Conservation (phyloP, 2,888 invertebrate genomes). For the Agrilus mali region DNA sequence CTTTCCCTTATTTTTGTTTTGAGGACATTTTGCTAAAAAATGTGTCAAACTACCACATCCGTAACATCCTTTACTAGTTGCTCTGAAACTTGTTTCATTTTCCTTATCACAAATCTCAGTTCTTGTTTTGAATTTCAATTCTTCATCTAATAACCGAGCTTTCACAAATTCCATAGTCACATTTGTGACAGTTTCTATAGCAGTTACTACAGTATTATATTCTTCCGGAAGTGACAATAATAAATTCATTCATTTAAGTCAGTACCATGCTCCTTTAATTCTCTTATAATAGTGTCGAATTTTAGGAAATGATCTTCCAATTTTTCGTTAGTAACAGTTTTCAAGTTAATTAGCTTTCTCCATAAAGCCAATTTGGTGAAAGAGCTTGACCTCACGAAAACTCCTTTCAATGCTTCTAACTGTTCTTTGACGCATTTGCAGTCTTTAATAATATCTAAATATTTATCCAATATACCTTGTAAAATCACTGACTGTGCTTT, state of each 20-base stretch:
- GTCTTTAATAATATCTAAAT: neutral
- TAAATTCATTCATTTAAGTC: slow-evolving; percentile 16
- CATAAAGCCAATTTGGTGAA: slow-evolving; percentile 7
- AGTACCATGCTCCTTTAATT: slow-evolving; percentile 13
- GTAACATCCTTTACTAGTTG: no score
- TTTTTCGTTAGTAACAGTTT: slow-evolving; percentile 10
- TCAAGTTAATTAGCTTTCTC: slow-evolving; percentile 14
- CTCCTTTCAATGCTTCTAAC: neutral
- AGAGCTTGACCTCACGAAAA: neutral
- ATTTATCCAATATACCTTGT: no score
- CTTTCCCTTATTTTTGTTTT: no score
- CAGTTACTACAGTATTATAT: slow-evolving; percentile 16
- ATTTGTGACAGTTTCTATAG: slow-evolving; percentile 14
- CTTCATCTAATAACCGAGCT: slow-evolving; percentile 12
- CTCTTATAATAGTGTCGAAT: slow-evolving; percentile 16
- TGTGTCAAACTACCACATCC: no score
- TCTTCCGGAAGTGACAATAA: slow-evolving; percentile 12
- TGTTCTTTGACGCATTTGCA: neutral
- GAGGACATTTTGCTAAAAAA: no score
- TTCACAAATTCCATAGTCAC: slow-evolving; percentile 18
- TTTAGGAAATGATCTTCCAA: slow-evolving; percentile 16
- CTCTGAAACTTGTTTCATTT: no score
- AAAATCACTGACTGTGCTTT: no score
- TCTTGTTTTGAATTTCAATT: slow-evolving; percentile 11
- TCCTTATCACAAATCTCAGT: no score